A percentile compares a stretch with the other conserved stretches of the same genome.
These are phyloP conservation scores for Acromyrmex echinatior DNA, from an alignment of 1,140 invertebrate genomes.

Conservation along the genomic window DNA sequence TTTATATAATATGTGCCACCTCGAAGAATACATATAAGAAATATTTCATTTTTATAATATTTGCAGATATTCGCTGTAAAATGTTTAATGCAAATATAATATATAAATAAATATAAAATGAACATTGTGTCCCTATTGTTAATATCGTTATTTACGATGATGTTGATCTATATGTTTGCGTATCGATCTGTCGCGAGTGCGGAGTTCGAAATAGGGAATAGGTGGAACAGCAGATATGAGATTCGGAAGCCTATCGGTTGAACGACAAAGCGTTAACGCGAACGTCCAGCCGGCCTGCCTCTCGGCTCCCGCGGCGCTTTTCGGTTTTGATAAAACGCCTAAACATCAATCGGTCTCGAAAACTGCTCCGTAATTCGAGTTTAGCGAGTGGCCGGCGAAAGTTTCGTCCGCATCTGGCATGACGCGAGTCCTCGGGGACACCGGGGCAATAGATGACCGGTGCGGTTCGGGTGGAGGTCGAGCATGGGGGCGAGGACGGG, in stretches of 20 bases:
- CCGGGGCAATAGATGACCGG: conserved; percentile 85
- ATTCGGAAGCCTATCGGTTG: conserved; percentile 59
- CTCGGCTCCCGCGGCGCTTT: conserved; percentile 72
- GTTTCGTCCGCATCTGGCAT: conserved; percentile 78
- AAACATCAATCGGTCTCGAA: conserved; percentile 86
- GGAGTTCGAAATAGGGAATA: conserved; percentile 11
- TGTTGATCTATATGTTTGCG: neutral
- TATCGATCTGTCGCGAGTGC: neutral
- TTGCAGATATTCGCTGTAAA: neutral
- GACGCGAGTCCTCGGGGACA: conserved; percentile 76
- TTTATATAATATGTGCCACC: neutral
- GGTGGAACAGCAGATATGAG: conserved; percentile 25
- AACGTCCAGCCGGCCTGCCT: conserved; percentile 16
- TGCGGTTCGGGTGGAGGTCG: conserved; percentile 75
- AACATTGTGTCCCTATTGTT: neutral
- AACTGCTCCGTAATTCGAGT: conserved; percentile 85
- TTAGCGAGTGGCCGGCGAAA: conserved; percentile 78
- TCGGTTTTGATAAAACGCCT: conserved; percentile 83
- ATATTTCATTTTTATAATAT: conserved; percentile 1
- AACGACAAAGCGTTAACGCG: conserved; percentile 48
- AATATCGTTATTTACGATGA: neutral
- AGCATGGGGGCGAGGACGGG: conserved; percentile 23
- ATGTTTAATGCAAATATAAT: neutral
- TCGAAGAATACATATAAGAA: neutral
- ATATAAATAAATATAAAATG: neutral